Evolutionary conservation across 2,797 vertebrate genomes (phyloP), one percentile per base, ranked within the genome.

Genomic region (Apogon hyalosoma): DNA sequence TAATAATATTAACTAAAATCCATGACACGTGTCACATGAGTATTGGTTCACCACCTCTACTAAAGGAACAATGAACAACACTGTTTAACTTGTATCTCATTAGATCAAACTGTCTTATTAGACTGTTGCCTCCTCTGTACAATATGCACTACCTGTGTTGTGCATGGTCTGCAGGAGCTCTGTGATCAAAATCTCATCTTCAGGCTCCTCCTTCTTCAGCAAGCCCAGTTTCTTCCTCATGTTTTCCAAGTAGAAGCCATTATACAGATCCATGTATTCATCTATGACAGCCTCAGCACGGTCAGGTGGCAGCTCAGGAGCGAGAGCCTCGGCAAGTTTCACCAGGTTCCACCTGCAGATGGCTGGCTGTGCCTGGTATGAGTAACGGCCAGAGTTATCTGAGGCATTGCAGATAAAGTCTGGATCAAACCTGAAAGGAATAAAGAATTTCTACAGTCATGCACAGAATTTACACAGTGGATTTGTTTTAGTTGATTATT

Each of bases 161-260:
- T 95, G 95, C 97, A 99, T 99, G 42, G 95, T 95, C 91, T 97
- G 94, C 21, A 99, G 87, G 13, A 99, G 92, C 66, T 92, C 86
- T 1, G 94, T 95, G 66, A 97, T 93, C 70, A 99, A 92, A 0
- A 87, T 84, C 39, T 85, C 87, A 2, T 99, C 98, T 13, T 95
- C 97, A 0, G 95, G 95, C 43, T 93, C 93, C 56, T 95, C 91
- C 13, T 90, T 88, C 0, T 56, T 92, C 75, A 96, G 83, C 0
- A 99, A 89, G 54, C 98, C 98, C 77, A 99, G 87, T 85, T 99
- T 99, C 79, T 87, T 92, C 77, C 96, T 97, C 98, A 99, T 99
- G 88, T 94, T 97, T 43, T 91, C 88, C 62, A 97, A 81, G 90
- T 97, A 97, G 76, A 94, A 94, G 19, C 75, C 78, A 54, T 97